Base-by-base conservation (phyloP, 2,888 invertebrate species). In the Parthenolecanium corni region DNA sequence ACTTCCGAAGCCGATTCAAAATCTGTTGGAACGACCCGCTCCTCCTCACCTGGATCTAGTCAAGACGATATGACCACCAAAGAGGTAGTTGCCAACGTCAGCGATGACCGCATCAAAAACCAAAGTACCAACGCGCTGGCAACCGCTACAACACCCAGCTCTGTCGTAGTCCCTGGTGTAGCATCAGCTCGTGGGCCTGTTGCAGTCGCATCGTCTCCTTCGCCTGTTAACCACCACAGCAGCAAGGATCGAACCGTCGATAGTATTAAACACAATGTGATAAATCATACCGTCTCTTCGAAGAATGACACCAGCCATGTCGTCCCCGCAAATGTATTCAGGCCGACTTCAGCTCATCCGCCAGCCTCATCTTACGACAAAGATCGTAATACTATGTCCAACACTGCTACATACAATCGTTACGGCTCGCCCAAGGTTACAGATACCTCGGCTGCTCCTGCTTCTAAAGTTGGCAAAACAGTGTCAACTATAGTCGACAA, bases 21-120 rank as follows among this genome's bases (percentile, higher is more conserved):
- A 23, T 51, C 61, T 23, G 49, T 21, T 49, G 49, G 38, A 40
- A 49, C 31, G 20, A n/a, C 31, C 9, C 21, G 47, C 5, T 21
- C 38, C 2, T 51, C 61, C 6, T 61, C 36, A 9, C 61, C 31
- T 36, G 49, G 21, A 11, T 49, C 49, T 49, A 49, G 49, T 49
- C 49, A 3, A 23, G 49, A 49, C 14, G 49, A 49, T 23, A 21
- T 14, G 18, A 21, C 18, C 20, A 14, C n/a, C 16, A 42, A 42
- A 18, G 44, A 42, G 18, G 14, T 21, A 5, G 18, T 21, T 21
- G 20, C 9, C 11, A 12, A 18, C 1, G 6, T 49, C 21, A 14
- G 20, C 20, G 14, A 20, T 14, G 11, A 11, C 1, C 21, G 20
- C 20, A 23, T 21, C 20, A 5, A 49, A 23, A 21, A 49, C 3